phyloP scores from a whole-genome alignment of 2,797 vertebrate genomes.

The Gymnodraco acuticeps region DNA sequence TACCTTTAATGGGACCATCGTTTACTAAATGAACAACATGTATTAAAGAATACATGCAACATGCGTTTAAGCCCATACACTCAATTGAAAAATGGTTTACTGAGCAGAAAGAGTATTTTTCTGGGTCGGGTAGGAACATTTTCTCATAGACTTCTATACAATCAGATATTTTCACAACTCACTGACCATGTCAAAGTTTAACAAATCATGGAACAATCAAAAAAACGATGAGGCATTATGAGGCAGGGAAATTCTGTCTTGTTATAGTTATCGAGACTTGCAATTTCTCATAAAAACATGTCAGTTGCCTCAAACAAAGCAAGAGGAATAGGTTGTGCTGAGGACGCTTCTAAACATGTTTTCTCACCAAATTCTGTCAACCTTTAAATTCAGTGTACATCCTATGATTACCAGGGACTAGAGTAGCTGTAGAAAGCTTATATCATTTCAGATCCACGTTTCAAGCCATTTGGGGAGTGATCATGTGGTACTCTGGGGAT shows the following conservation, averaged over 20 bases:
- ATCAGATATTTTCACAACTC: too few relatives aligned
- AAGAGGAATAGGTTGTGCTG: constrained; percentile 3
- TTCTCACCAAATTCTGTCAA: constrained; percentile 22
- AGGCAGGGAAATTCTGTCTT: not conserved
- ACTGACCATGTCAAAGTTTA: too few relatives aligned
- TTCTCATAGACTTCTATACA: too few relatives aligned
- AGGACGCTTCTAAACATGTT: constrained; percentile 5
- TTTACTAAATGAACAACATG: too few relatives aligned
- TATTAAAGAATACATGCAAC: too few relatives aligned
- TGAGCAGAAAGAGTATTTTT: too few relatives aligned
- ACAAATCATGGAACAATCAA: not conserved
- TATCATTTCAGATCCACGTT: not conserved
- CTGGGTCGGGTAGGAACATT: too few relatives aligned
- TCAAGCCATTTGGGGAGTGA: constrained; percentile 1
- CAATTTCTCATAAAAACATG: not conserved
- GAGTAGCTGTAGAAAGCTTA: not conserved
- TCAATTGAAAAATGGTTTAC: too few relatives aligned
- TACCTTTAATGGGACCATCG: too few relatives aligned
- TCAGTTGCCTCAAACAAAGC: not conserved
- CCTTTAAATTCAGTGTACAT: constrained; percentile 17
- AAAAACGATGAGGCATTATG: not conserved
- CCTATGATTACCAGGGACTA: constrained; percentile 11
- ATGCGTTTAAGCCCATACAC: too few relatives aligned
- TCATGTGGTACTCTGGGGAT: constrained; percentile 4
- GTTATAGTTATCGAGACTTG: too few relatives aligned